Evolutionary conservation across 2,797 vertebrate species (phyloP).

Genomic region (Remorina albescens): DNA sequence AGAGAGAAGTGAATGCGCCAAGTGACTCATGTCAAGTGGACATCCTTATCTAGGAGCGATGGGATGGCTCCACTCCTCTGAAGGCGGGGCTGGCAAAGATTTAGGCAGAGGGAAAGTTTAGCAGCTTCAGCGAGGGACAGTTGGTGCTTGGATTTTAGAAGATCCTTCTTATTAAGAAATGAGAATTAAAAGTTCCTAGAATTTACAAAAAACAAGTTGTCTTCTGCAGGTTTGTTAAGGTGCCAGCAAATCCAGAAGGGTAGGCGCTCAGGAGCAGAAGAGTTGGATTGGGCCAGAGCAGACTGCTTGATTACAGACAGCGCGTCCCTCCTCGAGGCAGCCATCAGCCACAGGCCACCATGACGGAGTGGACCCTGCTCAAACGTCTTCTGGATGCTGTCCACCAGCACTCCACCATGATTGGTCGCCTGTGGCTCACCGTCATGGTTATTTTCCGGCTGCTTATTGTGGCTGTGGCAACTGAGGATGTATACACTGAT

Average conservation of each 20-base stretch:
- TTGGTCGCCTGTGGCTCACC: constrained; percentile 96
- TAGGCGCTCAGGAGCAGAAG: constrained; percentile 22
- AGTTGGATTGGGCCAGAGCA: constrained; percentile 61
- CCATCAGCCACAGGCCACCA: constrained; percentile 62
- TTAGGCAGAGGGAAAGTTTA: constrained; percentile 10
- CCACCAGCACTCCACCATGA: constrained; percentile 97
- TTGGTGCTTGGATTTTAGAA: not conserved
- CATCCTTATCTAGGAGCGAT: constrained; percentile 81
- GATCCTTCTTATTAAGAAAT: not conserved
- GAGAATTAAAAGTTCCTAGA: not conserved
- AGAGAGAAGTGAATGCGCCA: constrained; percentile 64
- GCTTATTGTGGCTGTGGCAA: constrained; percentile 93
- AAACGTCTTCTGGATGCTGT: constrained; percentile 96
- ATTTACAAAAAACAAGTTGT: not conserved
- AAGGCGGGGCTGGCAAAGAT: constrained; percentile 13
- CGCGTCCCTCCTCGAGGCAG: constrained; percentile 54
- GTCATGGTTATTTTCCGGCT: constrained; percentile 95
- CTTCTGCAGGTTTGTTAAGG: not conserved
- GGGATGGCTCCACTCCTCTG: constrained; percentile 60
- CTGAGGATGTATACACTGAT: constrained; percentile 95
- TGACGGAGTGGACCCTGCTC: constrained; percentile 95
- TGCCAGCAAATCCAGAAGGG: not conserved
- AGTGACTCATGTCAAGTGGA: constrained; percentile 84
- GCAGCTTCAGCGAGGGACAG: not conserved
- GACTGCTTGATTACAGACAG: constrained; percentile 59